phyloP scores from a whole-genome alignment of 37 sponge, comb jelly and placozoan species.

The Bolinopsis microptera region DNA sequence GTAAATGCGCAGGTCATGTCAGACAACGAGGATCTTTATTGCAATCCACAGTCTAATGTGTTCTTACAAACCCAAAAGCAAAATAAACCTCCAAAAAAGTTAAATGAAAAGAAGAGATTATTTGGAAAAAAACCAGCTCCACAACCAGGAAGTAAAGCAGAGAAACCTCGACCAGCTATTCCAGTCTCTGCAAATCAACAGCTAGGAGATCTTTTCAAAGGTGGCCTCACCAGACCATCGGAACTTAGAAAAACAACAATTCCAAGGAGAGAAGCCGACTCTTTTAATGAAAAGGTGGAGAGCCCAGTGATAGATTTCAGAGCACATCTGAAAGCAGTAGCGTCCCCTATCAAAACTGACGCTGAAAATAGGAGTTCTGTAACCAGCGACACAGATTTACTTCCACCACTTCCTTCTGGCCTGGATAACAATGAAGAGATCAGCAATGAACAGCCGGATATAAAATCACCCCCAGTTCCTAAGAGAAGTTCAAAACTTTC shows the following conservation, averaged over 20 bases:
- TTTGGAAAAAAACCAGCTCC: not conserved
- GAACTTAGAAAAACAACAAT: not conserved
- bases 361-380: not conserved
- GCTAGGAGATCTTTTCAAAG: conserved; percentile 8
- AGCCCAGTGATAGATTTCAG: not conserved
- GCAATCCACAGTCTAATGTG: conserved; percentile 29
- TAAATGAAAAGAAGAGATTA: not conserved
- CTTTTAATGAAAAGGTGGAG: not conserved
- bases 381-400: not conserved
- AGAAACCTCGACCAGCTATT: not conserved
- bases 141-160: not conserved
- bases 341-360: conserved; percentile 23
- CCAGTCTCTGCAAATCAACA: not conserved
- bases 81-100: not conserved
- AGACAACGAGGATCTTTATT: conserved; percentile 36
- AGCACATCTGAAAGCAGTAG: conserved; percentile 3
- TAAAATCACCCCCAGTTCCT: conserved; percentile 23
- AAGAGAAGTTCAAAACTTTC: not conserved
- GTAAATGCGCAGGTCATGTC: not conserved
- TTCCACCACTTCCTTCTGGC: not conserved
- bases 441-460: not conserved
- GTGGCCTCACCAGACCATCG: not conserved
- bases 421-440: not conserved
- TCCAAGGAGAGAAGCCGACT: not conserved
- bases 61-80: not conserved